Percentiles rank a stretch among this genome's conserved stretches.
Conservation (phyloP, 1,140 invertebrate genomes). For the Scaptomyza hsui region DNA sequence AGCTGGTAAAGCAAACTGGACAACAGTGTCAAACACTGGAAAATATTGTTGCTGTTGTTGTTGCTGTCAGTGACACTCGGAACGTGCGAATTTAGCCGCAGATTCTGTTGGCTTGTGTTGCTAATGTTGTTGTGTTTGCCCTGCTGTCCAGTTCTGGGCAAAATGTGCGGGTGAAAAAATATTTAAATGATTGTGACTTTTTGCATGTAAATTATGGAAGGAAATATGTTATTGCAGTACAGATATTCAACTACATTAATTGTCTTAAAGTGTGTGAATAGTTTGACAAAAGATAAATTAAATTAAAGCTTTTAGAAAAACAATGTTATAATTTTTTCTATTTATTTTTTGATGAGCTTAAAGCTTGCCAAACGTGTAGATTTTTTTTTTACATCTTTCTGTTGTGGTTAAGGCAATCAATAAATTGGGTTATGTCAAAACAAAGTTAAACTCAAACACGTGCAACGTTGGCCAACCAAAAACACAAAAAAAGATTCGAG, state of each 20-base stretch:
- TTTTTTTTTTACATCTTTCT: not conserved
- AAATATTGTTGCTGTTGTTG: conserved; percentile 36
- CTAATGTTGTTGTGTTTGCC: conserved; percentile 23
- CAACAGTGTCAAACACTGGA: conserved; percentile 45
- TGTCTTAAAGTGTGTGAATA: too few relatives aligned
- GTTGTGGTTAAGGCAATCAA: not conserved
- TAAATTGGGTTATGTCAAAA: not conserved
- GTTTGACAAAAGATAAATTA: too few relatives aligned
- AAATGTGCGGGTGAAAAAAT: not conserved
- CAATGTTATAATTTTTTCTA: not conserved
- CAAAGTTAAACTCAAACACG: not conserved
- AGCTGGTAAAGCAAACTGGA: conserved; percentile 39
- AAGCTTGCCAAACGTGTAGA: not conserved
- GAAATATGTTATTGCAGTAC: not conserved
- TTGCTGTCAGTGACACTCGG: conserved; percentile 54
- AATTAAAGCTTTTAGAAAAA: too few relatives aligned
- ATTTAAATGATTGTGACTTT: conserved; percentile 4
- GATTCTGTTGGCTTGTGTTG: conserved; percentile 35
- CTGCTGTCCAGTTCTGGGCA: conserved; percentile 20
- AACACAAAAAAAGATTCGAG: not conserved
- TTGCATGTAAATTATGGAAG: not conserved
- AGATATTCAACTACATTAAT: too few relatives aligned
- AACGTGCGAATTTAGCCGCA: conserved; percentile 62
- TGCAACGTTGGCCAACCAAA: not conserved
- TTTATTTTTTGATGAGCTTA: not conserved